phyloP scores from a whole-genome alignment of 2,888 invertebrate genomes.

The Sphaeridia pumilis region DNA sequence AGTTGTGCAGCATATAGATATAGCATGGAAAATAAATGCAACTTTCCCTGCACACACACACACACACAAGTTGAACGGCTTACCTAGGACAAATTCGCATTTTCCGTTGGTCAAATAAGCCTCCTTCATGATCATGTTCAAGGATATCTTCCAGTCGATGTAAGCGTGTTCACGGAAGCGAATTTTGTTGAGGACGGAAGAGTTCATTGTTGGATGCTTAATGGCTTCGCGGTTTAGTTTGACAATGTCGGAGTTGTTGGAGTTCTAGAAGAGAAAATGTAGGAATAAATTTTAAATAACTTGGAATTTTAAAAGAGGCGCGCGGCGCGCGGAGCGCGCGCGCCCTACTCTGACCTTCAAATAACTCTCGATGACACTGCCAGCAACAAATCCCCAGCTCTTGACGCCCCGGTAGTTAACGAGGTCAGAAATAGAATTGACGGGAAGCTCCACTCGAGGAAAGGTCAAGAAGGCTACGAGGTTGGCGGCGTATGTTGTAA shows the following conservation, averaged over 20 bases:
- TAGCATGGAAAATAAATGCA: neutral
- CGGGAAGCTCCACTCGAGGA: conserved; percentile 63
- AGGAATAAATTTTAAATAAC: neutral
- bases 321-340: neutral
- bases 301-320: neutral
- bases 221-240: conserved; percentile 49
- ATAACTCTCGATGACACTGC: conserved; percentile 60
- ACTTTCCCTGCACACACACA: neutral
- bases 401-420: conserved; percentile 43
- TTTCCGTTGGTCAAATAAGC: conserved; percentile 53
- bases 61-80: conserved; percentile 8
- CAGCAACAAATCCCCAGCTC: conserved; percentile 64
- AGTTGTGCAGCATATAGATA: neutral
- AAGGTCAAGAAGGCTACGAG: conserved; percentile 85
- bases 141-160: conserved; percentile 69
- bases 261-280: conserved; percentile 40
- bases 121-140: conserved; percentile 59
- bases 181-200: conserved; percentile 48
- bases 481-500: conserved; percentile 85
- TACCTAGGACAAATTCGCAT: conserved; percentile 65
- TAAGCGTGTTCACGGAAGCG: conserved; percentile 57
- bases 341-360: conserved; percentile 42
- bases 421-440: conserved; percentile 56
- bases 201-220: conserved; percentile 43
- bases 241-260: conserved; percentile 50